Evolutionary conservation across 2,888 invertebrate genomes (phyloP).

Genomic region (Nasonia oneida): DNA sequence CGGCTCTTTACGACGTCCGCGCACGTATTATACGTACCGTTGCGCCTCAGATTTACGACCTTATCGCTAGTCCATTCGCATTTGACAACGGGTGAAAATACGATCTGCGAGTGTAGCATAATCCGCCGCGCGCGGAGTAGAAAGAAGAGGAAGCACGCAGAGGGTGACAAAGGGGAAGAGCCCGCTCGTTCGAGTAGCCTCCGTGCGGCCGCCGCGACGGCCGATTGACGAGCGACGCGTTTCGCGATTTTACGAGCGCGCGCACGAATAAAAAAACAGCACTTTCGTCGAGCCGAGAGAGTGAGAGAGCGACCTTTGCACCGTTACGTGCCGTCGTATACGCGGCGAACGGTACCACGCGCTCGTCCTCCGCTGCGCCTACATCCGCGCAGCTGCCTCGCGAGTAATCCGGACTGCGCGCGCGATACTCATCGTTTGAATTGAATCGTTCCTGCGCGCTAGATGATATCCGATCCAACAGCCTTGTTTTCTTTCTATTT

Average conservation of each 20-base stretch:
- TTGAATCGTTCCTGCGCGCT: slow-evolving; percentile 71
- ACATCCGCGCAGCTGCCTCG: background rate
- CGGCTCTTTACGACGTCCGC: slow-evolving; percentile 10
- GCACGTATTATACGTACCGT: background rate
- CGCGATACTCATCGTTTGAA: slow-evolving; percentile 68
- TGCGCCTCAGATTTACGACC: slow-evolving; percentile 52
- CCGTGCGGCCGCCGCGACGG: background rate
- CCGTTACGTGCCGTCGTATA: slow-evolving; percentile 36
- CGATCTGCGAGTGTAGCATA: slow-evolving; percentile 45
- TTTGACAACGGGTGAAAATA: slow-evolving; percentile 54
- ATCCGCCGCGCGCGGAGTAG: background rate
- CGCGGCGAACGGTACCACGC: slow-evolving; percentile 26
- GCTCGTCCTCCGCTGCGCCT: too few species aligned
- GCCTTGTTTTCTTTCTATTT: slow-evolving; percentile 70
- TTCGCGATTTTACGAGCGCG: slow-evolving; percentile 28
- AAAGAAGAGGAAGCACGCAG: slow-evolving; percentile 12
- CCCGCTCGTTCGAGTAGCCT: background rate
- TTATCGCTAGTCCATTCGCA: slow-evolving; percentile 52
- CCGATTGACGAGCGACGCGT: slow-evolving; percentile 31
- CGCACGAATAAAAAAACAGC: background rate
- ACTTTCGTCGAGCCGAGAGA: slow-evolving; percentile 13
- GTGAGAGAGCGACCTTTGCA: slow-evolving; percentile 41
- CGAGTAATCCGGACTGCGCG: too few species aligned
- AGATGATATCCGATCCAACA: slow-evolving; percentile 69
- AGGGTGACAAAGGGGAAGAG: slow-evolving; percentile 31